Percentiles rank a stretch among this genome's conserved stretches.
Evolutionary conservation across 1,140 invertebrate genomes (phyloP).

Genomic region (Danaus melanippus): DNA sequence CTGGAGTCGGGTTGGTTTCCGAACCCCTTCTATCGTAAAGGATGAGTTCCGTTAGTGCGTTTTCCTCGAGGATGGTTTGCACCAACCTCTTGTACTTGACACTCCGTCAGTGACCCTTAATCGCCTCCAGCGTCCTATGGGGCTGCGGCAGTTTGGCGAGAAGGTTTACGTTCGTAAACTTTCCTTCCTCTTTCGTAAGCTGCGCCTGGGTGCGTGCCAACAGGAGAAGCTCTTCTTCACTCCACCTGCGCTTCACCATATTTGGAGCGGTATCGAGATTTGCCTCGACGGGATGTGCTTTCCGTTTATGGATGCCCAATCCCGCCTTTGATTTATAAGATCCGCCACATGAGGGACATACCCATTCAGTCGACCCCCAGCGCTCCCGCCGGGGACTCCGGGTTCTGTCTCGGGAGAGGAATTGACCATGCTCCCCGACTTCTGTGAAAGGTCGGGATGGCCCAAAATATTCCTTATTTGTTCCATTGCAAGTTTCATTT

Average conservation of each 20-base stretch:
- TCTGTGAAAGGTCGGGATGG: conserved; percentile 14
- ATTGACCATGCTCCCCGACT: conserved; percentile 12
- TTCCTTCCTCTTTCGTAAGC: conserved; percentile 7
- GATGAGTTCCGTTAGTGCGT: not conserved
- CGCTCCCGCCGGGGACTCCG: conserved; percentile 4
- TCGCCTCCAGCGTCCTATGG: conserved; percentile 20
- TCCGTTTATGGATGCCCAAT: conserved; percentile 11
- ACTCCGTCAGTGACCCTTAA: conserved; percentile 23
- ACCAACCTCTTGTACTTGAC: conserved; percentile 17
- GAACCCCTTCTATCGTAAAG: conserved; percentile 7
- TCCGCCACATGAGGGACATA: conserved; percentile 12
- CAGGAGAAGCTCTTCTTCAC: conserved; percentile 16
- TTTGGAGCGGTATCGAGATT: conserved; percentile 12
- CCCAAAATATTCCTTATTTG: not conserved
- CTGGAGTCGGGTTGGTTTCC: not conserved
- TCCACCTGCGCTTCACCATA: conserved; percentile 17
- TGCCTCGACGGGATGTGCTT: conserved; percentile 14
- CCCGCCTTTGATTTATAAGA: conserved; percentile 11
- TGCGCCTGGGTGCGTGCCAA: conserved; percentile 21
- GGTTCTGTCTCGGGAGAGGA: not conserved
- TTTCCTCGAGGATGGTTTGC: conserved; percentile 12
- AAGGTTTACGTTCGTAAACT: conserved; percentile 10
- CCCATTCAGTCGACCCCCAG: conserved; percentile 1
- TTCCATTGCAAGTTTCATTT: not conserved
- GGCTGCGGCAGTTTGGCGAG: conserved; percentile 12